Evolutionary conservation across 1,140 invertebrate genomes (phyloP), one percentile per base, ranked within the genome.

Genomic region (Drosophila gunungcola): DNA sequence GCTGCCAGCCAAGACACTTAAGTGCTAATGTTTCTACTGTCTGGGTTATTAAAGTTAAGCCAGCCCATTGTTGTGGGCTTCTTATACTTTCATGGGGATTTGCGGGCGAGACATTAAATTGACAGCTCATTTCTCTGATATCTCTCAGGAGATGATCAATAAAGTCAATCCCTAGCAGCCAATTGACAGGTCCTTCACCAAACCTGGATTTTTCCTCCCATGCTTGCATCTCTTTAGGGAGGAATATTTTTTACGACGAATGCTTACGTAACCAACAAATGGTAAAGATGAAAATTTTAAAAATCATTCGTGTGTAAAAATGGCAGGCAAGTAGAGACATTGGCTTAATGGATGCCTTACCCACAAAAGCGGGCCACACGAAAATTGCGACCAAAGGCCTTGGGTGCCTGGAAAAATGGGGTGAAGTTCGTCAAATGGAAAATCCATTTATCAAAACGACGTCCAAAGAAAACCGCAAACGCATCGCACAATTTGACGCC

Each of bases 381-480:
- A 53, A 55, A 58, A 75, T 75, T 80, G 41, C n/a, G 53, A 12
- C 52, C 39, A 57, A 32, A 60, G 32, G 32, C 54, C 34, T 32
- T 27, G 52, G 38, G 27, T 38, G 16, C 5, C 21, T n/a, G 53
- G 36, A 51, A 67, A 61, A 65, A 52, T 52, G 60, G 58, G 52
- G 61, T 49, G 32, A 58, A 73, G 62, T 64, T 75, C 52, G 60
- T 34, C 72, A 76, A 72, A 83, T 83, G 80, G 56, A 84, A 83
- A 83, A 83, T 68, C 78, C 80, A 83, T 83, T 83, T 83, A 83
- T 83, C 80, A 84, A 84, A 70, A 69, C 21, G 43, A 68, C 61
- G 54, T 34, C 75, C 64, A 65, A 60, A 46, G 56, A 46, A 61
- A 69, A 73, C 70, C 68, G 67, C 65, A 73, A 73, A 49, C 70